Evolutionary conservation across 2,888 invertebrate genomes (phyloP), one percentile per base, ranked within the genome.

Genomic region (Acrobasis suavella): DNA sequence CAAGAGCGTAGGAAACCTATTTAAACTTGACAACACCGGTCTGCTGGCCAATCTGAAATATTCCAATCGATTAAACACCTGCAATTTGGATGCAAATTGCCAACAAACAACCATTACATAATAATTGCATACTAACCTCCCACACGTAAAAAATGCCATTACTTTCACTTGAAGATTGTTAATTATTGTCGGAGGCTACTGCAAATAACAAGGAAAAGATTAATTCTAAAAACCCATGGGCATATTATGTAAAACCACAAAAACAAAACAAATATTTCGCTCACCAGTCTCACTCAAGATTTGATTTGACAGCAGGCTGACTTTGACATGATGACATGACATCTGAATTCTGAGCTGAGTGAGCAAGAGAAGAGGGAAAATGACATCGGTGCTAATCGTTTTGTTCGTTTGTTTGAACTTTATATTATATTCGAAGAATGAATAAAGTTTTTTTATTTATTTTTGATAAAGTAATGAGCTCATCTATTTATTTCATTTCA

Each of bases 101-200:
- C 72, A 70, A 69, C 69, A 71, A 68, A 64, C 67, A 62, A 64
- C 60, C 76, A 75, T 91, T 90, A 91, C 87, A 89, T 90, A 91
- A 91, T 86, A 70, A 78, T 78, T 74, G 68, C 69, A 67, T 75
- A 83, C 82, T 76, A 81, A 91, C 91, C 90, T 90, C 75, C 84
- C 76, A 70, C 83, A 87, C 64, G 76, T 78, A 68, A 83, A 84
- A 72, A 91, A 82, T 63, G 91, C 86, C 91, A 91, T 91, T 60
- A 22, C 82, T 76, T 68, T 64, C 50, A 63, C 38, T 39, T 66
- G 54, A 32, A 52, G 50, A 59, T 58, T 66, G 60, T 67, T 67
- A 58, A 17, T 69, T 64, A 68, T 67, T 71, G 77, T 78, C 81
- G 83, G 83, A 81, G 82, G 68, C 78, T 83, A 81, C 85, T 85